phyloP scores from a whole-genome alignment of 92 coral and sea anemone species.

The Virgularia gustaviana region DNA sequence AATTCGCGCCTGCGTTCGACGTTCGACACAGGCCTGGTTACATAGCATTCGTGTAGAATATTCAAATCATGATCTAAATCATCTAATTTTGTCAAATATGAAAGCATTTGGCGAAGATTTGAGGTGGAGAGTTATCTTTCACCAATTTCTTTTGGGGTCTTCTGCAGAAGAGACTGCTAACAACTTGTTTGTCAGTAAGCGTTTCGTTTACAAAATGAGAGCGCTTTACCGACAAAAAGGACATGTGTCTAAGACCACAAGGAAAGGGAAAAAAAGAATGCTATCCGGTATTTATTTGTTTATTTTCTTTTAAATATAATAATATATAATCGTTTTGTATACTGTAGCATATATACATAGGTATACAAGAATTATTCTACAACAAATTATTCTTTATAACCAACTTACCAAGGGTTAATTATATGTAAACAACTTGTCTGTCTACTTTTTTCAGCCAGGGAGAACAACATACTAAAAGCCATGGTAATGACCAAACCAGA shows the following conservation, averaged over 20 bases:
- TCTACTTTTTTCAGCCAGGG: background rate
- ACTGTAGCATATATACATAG: no score
- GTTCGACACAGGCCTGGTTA: no score
- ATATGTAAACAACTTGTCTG: background rate
- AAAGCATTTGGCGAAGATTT: constrained; percentile 26
- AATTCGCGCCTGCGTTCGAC: no score
- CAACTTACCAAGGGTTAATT: background rate
- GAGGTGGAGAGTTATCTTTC: constrained; percentile 41
- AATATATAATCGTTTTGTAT: no score
- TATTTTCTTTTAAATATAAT: no score
- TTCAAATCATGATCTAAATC: no score
- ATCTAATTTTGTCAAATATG: no score
- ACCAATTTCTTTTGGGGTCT: constrained; percentile 33
- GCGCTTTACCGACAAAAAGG: constrained; percentile 10
- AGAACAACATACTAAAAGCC: constrained; percentile 1
- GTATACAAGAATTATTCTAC: background rate
- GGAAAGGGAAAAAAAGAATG: background rate
- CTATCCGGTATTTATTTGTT: background rate
- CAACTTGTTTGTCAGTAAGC: constrained; percentile 24
- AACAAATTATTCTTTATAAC: background rate
- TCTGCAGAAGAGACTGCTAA: constrained; percentile 26
- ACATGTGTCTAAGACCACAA: background rate
- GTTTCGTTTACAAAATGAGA: constrained; percentile 26
- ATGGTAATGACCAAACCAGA: constrained; percentile 45
- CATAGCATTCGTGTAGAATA: no score